Conservation (phyloP, 1,140 invertebrate species). For the Solen grandis region DNA sequence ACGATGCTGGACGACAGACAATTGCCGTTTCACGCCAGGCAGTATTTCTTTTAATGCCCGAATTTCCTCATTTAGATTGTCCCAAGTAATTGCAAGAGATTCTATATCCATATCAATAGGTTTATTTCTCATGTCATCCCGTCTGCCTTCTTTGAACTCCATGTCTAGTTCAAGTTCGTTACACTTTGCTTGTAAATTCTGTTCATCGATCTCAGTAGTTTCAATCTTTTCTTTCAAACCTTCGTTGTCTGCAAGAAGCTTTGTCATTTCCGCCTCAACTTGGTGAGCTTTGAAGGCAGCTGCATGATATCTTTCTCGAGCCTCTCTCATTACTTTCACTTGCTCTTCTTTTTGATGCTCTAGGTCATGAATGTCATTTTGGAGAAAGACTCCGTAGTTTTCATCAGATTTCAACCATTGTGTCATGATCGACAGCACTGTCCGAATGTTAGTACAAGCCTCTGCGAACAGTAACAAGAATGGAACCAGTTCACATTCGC, state of each 20-base stretch:
- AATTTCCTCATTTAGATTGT: constrained; percentile 63
- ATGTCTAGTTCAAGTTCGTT: constrained; percentile 67
- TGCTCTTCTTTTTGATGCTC: constrained; percentile 64
- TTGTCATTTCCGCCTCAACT: constrained; percentile 53
- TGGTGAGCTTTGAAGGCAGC: constrained; percentile 62
- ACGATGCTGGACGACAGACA: constrained; percentile 57
- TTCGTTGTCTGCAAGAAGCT: constrained; percentile 44
- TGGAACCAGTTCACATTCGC: constrained; percentile 63
- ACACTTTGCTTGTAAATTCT: constrained; percentile 55
- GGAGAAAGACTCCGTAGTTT: constrained; percentile 68
- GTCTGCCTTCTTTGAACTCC: constrained; percentile 66
- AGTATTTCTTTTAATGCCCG: constrained; percentile 60
- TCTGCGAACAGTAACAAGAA: constrained; percentile 72
- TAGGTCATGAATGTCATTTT: constrained; percentile 67
- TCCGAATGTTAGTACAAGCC: constrained; percentile 66
- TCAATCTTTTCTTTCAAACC: constrained; percentile 60
- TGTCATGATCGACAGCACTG: constrained; percentile 59
- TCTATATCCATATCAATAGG: constrained; percentile 51
- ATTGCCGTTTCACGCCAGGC: constrained; percentile 56
- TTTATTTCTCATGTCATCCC: constrained; percentile 57
- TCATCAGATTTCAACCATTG: constrained; percentile 71
- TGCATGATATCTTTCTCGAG: constrained; percentile 62
- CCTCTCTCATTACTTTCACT: constrained; percentile 58
- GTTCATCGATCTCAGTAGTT: constrained; percentile 60
- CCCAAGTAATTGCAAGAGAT: constrained; percentile 56